These are phyloP conservation scores for Ochlodes sylvanus DNA, from an alignment of 2,888 invertebrate genomes.

Conservation along the genomic window DNA sequence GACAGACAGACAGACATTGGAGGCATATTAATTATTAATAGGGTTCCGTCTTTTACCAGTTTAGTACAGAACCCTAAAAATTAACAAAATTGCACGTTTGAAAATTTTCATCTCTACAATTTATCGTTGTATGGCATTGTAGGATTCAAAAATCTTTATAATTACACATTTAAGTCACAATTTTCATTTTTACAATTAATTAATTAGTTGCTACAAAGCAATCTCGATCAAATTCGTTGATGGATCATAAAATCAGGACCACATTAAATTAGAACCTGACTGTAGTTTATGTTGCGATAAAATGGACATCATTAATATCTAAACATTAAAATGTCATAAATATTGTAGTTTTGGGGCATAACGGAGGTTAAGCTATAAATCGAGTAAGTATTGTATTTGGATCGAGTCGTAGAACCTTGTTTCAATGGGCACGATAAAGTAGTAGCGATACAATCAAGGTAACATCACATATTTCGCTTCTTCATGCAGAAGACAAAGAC, in stretches of 20 bases:
- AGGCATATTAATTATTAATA: too few species aligned
- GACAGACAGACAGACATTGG: too few species aligned
- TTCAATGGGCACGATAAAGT: background rate
- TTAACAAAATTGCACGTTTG: too few species aligned
- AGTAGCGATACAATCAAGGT: background rate
- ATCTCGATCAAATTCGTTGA: background rate
- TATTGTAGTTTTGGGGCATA: constrained; percentile 65
- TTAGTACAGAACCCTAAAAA: too few species aligned
- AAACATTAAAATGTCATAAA: constrained; percentile 62
- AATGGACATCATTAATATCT: constrained; percentile 44
- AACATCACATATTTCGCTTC: too few species aligned
- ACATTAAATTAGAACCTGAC: constrained; percentile 11
- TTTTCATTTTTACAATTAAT: background rate
- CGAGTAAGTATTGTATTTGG: constrained; percentile 60
- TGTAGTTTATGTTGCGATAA: constrained; percentile 41
- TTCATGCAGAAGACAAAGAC: too few species aligned
- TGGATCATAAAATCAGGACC: constrained; percentile 17
- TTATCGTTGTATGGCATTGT: too few species aligned
- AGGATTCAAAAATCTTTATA: too few species aligned
- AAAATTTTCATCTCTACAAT: too few species aligned
- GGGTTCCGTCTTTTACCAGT: too few species aligned
- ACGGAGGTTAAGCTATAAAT: constrained; percentile 57
- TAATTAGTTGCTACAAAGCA: background rate
- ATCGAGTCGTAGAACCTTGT: constrained; percentile 35
- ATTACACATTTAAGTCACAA: background rate